phyloP scores from a whole-genome alignment of 2,113 vertebrate species.

The Alces alces region DNA sequence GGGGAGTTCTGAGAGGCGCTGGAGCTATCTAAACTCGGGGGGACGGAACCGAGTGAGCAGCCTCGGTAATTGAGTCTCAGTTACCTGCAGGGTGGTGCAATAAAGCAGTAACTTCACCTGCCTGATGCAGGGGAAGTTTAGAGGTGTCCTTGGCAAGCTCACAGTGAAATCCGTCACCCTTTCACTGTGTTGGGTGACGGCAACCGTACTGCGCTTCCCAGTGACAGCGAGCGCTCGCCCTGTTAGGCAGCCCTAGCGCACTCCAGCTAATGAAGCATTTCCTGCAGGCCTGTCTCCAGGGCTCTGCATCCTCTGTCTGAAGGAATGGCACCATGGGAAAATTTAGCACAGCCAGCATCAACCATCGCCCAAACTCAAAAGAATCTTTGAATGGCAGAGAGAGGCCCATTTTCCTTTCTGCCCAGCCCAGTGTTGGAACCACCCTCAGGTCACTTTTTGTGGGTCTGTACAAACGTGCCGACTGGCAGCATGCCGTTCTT shows the following conservation, averaged over 20 bases:
- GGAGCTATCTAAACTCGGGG: constrained; percentile 71
- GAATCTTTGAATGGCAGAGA: constrained; percentile 28
- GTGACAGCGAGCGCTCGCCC: not conserved
- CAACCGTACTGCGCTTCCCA: constrained; percentile 24
- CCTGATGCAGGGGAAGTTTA: constrained; percentile 55
- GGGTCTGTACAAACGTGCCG: constrained; percentile 84
- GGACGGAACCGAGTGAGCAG: constrained; percentile 58
- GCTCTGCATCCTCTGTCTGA: constrained; percentile 28
- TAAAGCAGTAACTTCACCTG: constrained; percentile 65
- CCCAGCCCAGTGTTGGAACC: constrained; percentile 33
- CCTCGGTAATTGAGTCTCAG: constrained; percentile 72
- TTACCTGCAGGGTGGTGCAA: constrained; percentile 71
- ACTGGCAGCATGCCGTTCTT: constrained; percentile 83
- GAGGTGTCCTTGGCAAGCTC: constrained; percentile 66
- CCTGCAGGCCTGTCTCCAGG: constrained; percentile 32
- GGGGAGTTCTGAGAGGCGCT: constrained; percentile 70
- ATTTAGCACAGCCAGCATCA: constrained; percentile 8
- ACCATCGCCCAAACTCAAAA: constrained; percentile 62
- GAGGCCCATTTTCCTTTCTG: constrained; percentile 18
- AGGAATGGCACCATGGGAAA: constrained; percentile 58
- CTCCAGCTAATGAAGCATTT: constrained; percentile 43
- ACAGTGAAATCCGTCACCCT: constrained; percentile 60
- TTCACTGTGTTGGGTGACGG: constrained; percentile 52
- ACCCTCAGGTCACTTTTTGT: constrained; percentile 86
- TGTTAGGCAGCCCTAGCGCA: not conserved